These are phyloP conservation scores for Origma solitaria DNA, from an alignment of 2,113 vertebrate genomes.

Conservation along the genomic window DNA sequence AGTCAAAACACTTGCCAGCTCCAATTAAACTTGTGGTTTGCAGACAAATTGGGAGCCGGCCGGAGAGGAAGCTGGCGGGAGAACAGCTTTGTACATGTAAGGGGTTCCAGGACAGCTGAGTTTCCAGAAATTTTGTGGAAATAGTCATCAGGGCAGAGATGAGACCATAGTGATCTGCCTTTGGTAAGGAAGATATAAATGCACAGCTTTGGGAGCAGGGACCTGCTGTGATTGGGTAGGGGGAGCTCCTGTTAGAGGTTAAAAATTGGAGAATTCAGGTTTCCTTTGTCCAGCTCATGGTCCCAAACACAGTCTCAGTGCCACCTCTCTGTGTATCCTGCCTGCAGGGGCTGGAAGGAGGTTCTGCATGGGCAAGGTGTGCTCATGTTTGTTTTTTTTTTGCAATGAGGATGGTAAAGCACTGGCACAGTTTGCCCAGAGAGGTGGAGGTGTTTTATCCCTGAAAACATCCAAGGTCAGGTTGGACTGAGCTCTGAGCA, in stretches of 20 bases:
- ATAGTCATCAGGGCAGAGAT: background rate
- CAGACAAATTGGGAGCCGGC: slow-evolving; percentile 54
- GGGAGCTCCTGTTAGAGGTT: background rate
- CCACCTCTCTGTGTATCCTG: background rate
- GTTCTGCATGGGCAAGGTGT: background rate
- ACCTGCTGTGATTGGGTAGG: background rate
- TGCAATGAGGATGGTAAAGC: background rate
- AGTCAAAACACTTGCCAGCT: slow-evolving; percentile 19
- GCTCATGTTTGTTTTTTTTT: background rate
- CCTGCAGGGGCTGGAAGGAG: background rate
- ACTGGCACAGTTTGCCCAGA: background rate
- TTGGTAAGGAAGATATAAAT: background rate
- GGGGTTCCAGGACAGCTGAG: background rate
- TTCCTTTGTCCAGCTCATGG: accelerated
- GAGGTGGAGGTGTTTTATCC: background rate
- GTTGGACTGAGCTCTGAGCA: background rate
- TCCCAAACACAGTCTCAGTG: background rate
- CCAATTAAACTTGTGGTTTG: slow-evolving; percentile 50
- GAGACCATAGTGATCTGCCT: background rate
- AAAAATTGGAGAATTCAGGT: background rate
- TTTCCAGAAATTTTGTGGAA: background rate
- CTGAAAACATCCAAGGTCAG: background rate
- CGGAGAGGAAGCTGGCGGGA: background rate
- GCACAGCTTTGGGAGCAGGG: background rate
- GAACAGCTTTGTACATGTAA: background rate